Evolutionary conservation across 2,888 invertebrate genomes (phyloP).

Genomic region (Scaeva pyrastri): DNA sequence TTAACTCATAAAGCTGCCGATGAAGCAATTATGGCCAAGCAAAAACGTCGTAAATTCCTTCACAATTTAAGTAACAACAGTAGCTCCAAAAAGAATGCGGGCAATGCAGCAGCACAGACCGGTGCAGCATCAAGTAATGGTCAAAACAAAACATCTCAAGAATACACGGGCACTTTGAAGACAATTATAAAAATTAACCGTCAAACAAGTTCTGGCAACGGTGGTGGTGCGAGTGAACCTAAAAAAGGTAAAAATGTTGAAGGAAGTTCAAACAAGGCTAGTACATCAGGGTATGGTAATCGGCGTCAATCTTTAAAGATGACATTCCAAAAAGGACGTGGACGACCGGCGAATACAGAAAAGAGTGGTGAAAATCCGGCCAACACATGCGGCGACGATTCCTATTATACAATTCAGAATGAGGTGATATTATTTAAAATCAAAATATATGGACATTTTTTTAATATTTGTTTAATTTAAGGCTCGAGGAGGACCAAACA

Average conservation of each 20-base stretch:
- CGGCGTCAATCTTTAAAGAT: conserved; percentile 89
- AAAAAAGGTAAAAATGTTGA: conserved; percentile 74
- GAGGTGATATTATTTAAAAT: conserved; percentile 84
- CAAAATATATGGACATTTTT: background rate
- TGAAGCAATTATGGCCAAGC: conserved; percentile 87
- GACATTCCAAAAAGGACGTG: conserved; percentile 90
- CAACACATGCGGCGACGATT: conserved; percentile 81
- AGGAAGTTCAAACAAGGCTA: conserved; percentile 43
- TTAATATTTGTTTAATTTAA: conserved; percentile 79
- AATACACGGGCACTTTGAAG: conserved; percentile 92
- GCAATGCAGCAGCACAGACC: conserved; percentile 37
- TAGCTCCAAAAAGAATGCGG: conserved; percentile 75
- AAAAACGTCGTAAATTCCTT: conserved; percentile 84
- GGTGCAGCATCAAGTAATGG: conserved; percentile 66
- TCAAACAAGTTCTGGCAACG: conserved; percentile 75
- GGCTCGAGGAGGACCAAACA: conserved; percentile 85
- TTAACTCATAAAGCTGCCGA: conserved; percentile 90
- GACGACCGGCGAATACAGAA: conserved; percentile 85
- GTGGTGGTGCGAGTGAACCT: conserved; percentile 70
- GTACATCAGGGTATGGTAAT: conserved; percentile 68
- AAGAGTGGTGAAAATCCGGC: conserved; percentile 77
- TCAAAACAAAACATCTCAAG: conserved; percentile 79
- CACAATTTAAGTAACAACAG: conserved; percentile 75
- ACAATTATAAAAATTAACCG: conserved; percentile 92
- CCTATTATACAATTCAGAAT: conserved; percentile 90